phyloP scores from a whole-genome alignment of 2,888 invertebrate genomes.

The Philonicus albiceps region DNA sequence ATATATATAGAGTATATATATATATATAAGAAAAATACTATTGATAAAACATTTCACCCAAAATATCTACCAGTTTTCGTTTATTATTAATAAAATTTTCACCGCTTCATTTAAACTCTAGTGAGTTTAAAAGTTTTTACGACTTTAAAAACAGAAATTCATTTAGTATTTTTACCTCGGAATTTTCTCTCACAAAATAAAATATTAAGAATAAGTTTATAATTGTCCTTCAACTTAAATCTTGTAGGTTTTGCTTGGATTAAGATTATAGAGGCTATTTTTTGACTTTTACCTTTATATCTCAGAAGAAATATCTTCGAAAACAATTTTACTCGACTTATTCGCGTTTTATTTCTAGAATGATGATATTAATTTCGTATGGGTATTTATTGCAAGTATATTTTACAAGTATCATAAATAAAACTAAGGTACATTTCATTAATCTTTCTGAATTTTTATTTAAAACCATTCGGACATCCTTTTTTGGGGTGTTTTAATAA shows the following conservation, averaged over 20 bases:
- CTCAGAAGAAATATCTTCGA: neutral
- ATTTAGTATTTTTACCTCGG: too few relatives aligned
- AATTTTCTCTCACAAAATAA: neutral
- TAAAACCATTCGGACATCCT: too few relatives aligned
- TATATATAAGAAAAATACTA: too few relatives aligned
- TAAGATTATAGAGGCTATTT: neutral
- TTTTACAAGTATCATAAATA: neutral
- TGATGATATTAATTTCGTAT: neutral
- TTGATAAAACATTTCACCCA: too few relatives aligned
- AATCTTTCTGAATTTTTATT: too few relatives aligned
- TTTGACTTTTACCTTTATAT: neutral
- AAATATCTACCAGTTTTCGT: too few relatives aligned
- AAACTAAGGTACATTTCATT: neutral
- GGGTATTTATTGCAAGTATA: neutral
- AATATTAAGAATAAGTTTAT: neutral
- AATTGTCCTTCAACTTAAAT: neutral
- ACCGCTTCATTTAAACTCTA: too few relatives aligned
- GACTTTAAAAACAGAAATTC: too few relatives aligned
- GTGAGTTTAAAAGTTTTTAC: too few relatives aligned
- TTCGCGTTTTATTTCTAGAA: neutral
- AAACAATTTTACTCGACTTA: neutral
- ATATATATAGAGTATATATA: too few relatives aligned
- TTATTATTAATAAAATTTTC: too few relatives aligned
- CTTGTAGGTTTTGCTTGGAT: neutral
- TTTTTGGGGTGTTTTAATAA: too few relatives aligned